Percentiles rank a stretch among this genome's conserved stretches.
phyloP scores from a whole-genome alignment of 2,113 vertebrate species.

The Psilopsiagon aurifrons region DNA sequence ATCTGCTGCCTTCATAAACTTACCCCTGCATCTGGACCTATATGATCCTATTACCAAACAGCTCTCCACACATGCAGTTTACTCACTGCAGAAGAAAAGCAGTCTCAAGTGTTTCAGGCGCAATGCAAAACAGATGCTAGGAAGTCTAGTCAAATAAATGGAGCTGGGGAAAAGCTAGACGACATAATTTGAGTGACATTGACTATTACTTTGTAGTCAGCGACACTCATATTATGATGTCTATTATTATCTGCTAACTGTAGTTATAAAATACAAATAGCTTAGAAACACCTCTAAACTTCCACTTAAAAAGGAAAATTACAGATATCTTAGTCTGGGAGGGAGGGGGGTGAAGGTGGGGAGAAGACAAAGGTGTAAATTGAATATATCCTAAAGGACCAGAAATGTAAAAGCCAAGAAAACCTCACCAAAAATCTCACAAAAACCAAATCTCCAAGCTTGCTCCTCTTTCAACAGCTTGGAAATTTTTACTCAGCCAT shows the following conservation, averaged over 20 bases:
- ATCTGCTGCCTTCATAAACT: background rate
- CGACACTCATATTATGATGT: background rate
- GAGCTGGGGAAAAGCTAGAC: background rate
- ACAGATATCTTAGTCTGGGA: background rate
- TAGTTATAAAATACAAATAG: background rate
- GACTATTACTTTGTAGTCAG: background rate
- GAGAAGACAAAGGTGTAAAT: background rate
- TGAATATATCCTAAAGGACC: background rate
- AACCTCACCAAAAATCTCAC: background rate
- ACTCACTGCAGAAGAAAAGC: background rate
- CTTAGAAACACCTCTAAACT: background rate
- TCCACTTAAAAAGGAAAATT: background rate
- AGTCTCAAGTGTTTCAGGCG: background rate
- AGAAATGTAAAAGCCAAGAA: background rate
- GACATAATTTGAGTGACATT: background rate
- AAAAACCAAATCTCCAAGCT: background rate
- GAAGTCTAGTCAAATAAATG: background rate
- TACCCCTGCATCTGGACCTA: background rate
- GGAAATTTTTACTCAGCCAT: background rate
- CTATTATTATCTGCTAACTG: background rate
- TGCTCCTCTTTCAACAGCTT: background rate
- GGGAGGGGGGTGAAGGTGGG: background rate
- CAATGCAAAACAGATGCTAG: background rate
- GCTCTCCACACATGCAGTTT: rapidly evolving
- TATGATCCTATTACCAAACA: background rate